Conservation (phyloP, 2,888 invertebrate species). For the Bhutanitis thaidina region DNA sequence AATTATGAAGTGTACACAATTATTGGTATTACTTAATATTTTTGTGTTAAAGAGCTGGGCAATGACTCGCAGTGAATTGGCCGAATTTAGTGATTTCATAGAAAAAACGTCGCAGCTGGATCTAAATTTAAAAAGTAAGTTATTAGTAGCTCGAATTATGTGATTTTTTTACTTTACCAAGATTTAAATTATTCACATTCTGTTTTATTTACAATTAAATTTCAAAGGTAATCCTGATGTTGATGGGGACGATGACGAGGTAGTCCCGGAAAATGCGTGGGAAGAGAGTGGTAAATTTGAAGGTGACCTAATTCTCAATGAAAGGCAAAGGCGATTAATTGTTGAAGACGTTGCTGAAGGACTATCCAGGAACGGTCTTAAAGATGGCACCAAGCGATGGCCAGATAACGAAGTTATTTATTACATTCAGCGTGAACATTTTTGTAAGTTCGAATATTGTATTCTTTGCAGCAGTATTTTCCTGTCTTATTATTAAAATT, state of each 20-base stretch:
- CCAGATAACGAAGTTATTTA: slow-evolving; percentile 69
- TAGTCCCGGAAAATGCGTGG: slow-evolving; percentile 65
- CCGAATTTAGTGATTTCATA: slow-evolving; percentile 65
- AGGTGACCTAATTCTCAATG: slow-evolving; percentile 73
- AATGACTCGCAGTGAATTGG: slow-evolving; percentile 58
- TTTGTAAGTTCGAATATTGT: slow-evolving; percentile 53
- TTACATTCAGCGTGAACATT: slow-evolving; percentile 66
- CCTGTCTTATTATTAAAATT: too few relatives aligned
- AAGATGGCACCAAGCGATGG: slow-evolving; percentile 68
- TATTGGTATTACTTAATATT: slow-evolving; percentile 45
- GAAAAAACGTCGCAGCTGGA: slow-evolving; percentile 63
- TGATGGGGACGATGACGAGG: slow-evolving; percentile 54
- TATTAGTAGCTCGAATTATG: too few relatives aligned
- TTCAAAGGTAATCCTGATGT: slow-evolving; percentile 45
- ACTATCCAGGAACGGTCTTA: slow-evolving; percentile 64
- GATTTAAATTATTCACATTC: neutral
- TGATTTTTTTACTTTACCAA: neutral
- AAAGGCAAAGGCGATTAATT: slow-evolving; percentile 62
- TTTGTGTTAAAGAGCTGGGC: slow-evolving; percentile 54
- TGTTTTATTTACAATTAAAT: neutral
- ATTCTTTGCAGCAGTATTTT: too few relatives aligned
- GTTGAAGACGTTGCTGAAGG: slow-evolving; percentile 65
- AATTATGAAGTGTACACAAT: slow-evolving; percentile 46
- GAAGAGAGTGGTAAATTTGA: slow-evolving; percentile 76
- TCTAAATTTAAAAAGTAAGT: slow-evolving; percentile 68